Base-by-base conservation (phyloP, 2,888 invertebrate species). In the Metalampra italica region DNA sequence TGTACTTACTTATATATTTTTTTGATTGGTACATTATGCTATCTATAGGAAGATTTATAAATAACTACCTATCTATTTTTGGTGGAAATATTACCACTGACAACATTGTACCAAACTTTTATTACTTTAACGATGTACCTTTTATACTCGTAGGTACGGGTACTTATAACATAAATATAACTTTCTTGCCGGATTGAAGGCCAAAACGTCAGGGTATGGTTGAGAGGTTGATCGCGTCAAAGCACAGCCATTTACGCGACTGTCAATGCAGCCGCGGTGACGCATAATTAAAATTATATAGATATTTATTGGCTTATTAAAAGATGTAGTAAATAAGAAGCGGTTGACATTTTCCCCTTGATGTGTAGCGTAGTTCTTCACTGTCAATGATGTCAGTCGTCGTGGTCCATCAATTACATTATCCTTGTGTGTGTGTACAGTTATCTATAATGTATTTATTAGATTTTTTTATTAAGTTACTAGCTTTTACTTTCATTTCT, bases 261-360 rank as follows among this genome's bases (percentile, higher is more conserved):
- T 71, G 69, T 68, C 71, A 68, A 60, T 60, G 61, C 47, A 48
- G 44, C 46, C 50, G 47, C 62, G 53, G 60, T 55, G 66, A 68
- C 64, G 59, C 61, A 67, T 78, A 78, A 79, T 80, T 79, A 78
- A 73, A 71, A 71, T 73, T 66, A 71, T 77, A 48, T n/a, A n/a
- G n/a, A n/a, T 80, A 80, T 81, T 78, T 74, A 82, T 76, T 57
- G 70, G 54, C 67, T 66, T 68, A 71, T 67, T 69, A 69, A 61
- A 68, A 65, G 61, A 68, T 22, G n/a, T n/a, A 64, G 66, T 74
- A 68, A 71, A 73, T 76, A 69, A 67, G 62, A 63, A 59, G 59
- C 54, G 32, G 50, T 59, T 56, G 60, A 57, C 66, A 66, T 69
- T 66, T 74, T 71, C 68, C 65, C 57, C 53, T 56, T 66, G 68